A percentile compares a stretch with the other conserved stretches of the same genome.
These are phyloP conservation scores for Listronotus oregonensis DNA, from an alignment of 1,140 invertebrate genomes.

Conservation along the genomic window DNA sequence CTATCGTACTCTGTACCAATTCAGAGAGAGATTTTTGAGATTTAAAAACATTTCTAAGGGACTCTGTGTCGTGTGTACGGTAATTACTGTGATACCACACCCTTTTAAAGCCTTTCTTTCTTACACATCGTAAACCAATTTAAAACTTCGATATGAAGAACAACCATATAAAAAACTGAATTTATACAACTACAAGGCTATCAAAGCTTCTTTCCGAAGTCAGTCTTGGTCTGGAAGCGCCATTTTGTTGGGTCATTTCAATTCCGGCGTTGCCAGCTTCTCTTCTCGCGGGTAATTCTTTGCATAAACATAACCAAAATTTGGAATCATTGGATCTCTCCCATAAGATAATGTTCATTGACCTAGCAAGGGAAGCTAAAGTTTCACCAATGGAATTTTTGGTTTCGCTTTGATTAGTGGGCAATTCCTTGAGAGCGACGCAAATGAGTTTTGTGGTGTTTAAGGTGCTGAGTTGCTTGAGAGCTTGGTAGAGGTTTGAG, in stretches of 20 bases:
- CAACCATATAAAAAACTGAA: too few species aligned
- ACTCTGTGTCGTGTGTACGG: too few species aligned
- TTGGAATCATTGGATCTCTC: conserved; percentile 41
- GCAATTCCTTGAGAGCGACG: conserved; percentile 48
- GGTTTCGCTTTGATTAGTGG: conserved; percentile 42
- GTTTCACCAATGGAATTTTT: conserved; percentile 52
- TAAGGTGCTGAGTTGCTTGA: conserved; percentile 49
- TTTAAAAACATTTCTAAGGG: too few species aligned
- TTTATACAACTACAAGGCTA: conserved; percentile 22
- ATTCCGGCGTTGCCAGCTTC: not conserved
- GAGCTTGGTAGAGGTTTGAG: conserved; percentile 43
- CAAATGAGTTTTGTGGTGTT: conserved; percentile 42
- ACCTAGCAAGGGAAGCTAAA: conserved; percentile 28
- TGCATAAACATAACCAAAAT: conserved; percentile 48
- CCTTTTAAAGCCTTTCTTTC: too few species aligned
- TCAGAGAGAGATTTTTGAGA: too few species aligned
- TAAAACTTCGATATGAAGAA: too few species aligned
- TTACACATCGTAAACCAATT: too few species aligned
- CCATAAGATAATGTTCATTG: conserved; percentile 44
- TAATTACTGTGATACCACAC: too few species aligned
- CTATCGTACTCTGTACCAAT: too few species aligned
- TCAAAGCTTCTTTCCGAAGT: conserved; percentile 24
- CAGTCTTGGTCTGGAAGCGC: conserved; percentile 19
- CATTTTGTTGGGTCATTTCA: conserved; percentile 7
- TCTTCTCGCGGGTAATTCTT: conserved; percentile 49